Percentiles rank a stretch among this genome's conserved stretches.
These are phyloP conservation scores for Abrostola triplasia DNA, from an alignment of 2,888 invertebrate species.

Conservation along the genomic window DNA sequence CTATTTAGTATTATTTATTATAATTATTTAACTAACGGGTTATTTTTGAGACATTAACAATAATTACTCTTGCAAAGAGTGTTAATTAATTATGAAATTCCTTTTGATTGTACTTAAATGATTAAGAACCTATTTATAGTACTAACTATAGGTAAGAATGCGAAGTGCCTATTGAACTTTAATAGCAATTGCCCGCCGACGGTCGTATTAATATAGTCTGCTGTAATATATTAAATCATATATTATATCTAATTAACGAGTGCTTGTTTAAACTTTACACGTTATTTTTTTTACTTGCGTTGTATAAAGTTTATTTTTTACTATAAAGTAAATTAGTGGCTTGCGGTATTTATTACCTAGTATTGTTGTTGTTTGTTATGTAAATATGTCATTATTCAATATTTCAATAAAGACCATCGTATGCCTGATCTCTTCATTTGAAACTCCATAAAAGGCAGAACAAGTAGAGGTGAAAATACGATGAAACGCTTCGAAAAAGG, in stretches of 20 bases:
- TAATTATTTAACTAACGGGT: neutral
- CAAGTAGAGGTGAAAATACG: too few species aligned
- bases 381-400: too few species aligned
- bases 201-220: neutral
- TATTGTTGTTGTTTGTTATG: too few species aligned
- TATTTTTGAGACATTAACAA: neutral
- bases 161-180: conserved; percentile 33
- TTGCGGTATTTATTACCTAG: too few species aligned
- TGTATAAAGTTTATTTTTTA: too few species aligned
- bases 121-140: neutral
- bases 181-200: conserved; percentile 30
- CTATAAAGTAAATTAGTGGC: too few species aligned
- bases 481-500: too few species aligned
- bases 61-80: neutral
- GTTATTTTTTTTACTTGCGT: too few species aligned
- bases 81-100: neutral
- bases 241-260: neutral
- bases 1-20: neutral
- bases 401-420: too few species aligned
- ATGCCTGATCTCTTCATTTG: too few species aligned
- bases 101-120: neutral
- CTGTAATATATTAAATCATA: neutral
- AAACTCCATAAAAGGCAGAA: too few species aligned
- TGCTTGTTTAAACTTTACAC: neutral
- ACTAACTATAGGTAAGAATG: neutral